Evolutionary conservation across 2,888 invertebrate species (phyloP).

Genomic region (Tetragonisca angustula): DNA sequence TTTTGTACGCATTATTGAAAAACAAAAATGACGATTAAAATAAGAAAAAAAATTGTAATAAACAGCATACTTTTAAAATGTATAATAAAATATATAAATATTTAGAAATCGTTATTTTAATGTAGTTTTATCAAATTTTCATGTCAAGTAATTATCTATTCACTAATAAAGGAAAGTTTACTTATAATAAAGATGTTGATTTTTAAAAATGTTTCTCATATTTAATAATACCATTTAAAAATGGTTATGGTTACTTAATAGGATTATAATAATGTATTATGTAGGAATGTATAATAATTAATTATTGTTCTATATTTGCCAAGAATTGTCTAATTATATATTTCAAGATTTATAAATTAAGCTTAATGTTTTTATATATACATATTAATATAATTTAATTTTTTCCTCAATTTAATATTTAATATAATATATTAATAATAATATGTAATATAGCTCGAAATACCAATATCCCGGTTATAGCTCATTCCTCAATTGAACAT

Average conservation of each 20-base stretch:
- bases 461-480: slow-evolving; percentile 1
- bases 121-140: not conserved
- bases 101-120: too few relatives aligned
- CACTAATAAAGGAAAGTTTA: not conserved
- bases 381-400: not conserved
- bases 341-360: too few relatives aligned
- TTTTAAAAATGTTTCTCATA: too few relatives aligned
- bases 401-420: not conserved
- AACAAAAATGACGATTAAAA: not conserved
- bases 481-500: slow-evolving; percentile 22
- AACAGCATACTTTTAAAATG: not conserved
- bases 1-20: not conserved
- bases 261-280: too few relatives aligned
- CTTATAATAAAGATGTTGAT: not conserved
- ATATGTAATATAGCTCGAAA: not conserved
- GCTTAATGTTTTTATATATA: not conserved
- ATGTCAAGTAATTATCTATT: not conserved
- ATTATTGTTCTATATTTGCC: too few relatives aligned
- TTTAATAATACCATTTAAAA: too few relatives aligned
- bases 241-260: too few relatives aligned
- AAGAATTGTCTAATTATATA: too few relatives aligned
- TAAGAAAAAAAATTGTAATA: not conserved
- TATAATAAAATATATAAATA: too few relatives aligned
- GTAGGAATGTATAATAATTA: too few relatives aligned
- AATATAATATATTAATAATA: not conserved